Base-by-base conservation (phyloP, 2,888 invertebrate species). In the Scelioninae gen. 2 region DNA sequence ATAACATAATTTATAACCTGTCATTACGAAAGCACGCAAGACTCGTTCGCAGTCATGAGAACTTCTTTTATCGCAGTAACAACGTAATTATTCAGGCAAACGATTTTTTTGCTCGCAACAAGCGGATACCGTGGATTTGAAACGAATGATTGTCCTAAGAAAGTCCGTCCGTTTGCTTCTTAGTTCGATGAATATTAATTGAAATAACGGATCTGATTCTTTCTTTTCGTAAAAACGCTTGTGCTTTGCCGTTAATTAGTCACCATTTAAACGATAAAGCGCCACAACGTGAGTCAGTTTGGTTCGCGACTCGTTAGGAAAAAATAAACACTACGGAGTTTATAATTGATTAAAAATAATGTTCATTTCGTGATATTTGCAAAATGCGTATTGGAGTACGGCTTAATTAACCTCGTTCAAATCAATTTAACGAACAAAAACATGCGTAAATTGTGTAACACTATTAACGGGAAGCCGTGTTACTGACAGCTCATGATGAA, bases 371-470 rank as follows among this genome's bases (percentile, higher is more conserved):
- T 19, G 43, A 58, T 58, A 50, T 57, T 58, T 67, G 50, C 39
- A 50, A 63, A 63, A 70, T 25, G 41, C 33, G 35, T 37, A 48
- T 55, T 71, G 58, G 58, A 18, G 28, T 52, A 18, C 46, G n/a
- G 60, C 65, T 72, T 65, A 64, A 65, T 65, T 72, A 72, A 72
- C 60, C 71, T 72, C 58, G 71, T 72, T 72, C 60, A 60, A 72
- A 72, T 72, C 71, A 72, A 65, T 72, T 72, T 64, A 50, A 33
- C 33, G 58, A 65, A 72, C 60, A 72, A 72, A 72, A 72, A 72
- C 57, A 50, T 65, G 43, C 46, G 71, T 53, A 65, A 65, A 57
- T 70, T 57, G 48, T 48, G 55, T 63, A 70, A 71, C 64, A 52
- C 58, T 71, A 64, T 70, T 70, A 70, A 57, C 35, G 50, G 33